Evolutionary conservation across 1,140 invertebrate species (phyloP).

Genomic region (Yoshiicerus persimilis): DNA sequence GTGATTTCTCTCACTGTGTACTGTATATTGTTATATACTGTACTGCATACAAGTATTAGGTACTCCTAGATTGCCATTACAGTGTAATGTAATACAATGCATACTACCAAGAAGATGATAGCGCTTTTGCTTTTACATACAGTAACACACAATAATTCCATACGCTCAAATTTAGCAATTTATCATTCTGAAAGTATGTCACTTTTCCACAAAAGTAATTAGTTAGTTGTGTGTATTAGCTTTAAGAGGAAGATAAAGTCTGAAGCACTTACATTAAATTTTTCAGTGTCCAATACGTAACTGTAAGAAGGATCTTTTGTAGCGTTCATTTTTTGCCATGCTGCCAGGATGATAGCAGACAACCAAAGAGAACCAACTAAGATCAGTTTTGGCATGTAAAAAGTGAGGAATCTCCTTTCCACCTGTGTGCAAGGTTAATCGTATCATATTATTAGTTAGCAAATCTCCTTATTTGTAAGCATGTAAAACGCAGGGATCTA

Average conservation of each 20-base stretch:
- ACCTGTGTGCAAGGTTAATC: conserved; percentile 63
- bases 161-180: background rate
- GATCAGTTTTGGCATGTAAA: conserved; percentile 88
- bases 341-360: conserved; percentile 77
- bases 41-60: background rate
- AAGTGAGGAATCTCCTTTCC: conserved; percentile 77
- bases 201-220: background rate
- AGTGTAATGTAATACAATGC: background rate
- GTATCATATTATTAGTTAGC: background rate
- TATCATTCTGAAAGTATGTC: background rate
- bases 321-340: conserved; percentile 87
- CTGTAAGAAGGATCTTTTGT: conserved; percentile 90
- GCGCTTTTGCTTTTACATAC: background rate
- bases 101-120: background rate
- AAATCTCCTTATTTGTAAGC: background rate
- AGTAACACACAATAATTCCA: background rate
- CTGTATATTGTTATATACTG: background rate
- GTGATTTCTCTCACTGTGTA: background rate
- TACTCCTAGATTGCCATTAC: no score
- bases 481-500: background rate
- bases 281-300: conserved; percentile 80
- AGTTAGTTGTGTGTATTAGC: background rate
- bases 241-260: background rate
- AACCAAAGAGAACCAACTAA: conserved; percentile 86
- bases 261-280: conserved; percentile 78